Base-by-base conservation (phyloP, 2,888 invertebrate species). In the Apodemia mormo region DNA sequence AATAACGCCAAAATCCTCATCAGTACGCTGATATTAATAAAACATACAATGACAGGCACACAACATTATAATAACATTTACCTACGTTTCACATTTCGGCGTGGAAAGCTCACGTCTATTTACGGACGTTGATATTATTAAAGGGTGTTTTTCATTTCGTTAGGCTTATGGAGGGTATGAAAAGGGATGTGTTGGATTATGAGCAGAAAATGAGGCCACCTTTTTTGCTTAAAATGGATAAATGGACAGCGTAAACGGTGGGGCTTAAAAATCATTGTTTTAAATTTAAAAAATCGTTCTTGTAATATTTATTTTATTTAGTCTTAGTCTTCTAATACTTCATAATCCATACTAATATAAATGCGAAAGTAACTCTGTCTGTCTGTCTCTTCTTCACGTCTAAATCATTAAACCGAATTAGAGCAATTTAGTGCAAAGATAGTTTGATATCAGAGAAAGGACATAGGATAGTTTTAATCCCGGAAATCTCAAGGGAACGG, bases 81-180 rank as follows among this genome's bases (percentile, higher is more conserved):
- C 58, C 58, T 58, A 58, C 58, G 14, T 61, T 33, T 61, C 30
- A 61, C 33, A 61, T 61, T 61, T 61, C 61, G 61, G 30, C 61
- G 33, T 10, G 61, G 30, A 52, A 61, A 61, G 61, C 33, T 61
- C 14, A 45, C 65, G 45, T 66, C 49, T 45, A 45, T 49, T 66
- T 66, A 49, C 49, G 49, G 49, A 65, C 40, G 65, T 65, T 65
- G 40, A 65, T 66, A 49, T 49, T 66, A 66, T 66, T 61, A 66
- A 66, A 58, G 68, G 66, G 71, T 68, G 66, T 65, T 67, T 71
- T 72, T 74, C 66, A 72, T 74, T 72, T 70, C 66, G 68, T 66
- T 65, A 45, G 66, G 68, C 69, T 68, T 72, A 69, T 70, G 58
- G 68, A 74, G 52, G 69, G 68, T 49, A 68, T 68, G 40, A 68